Base-by-base conservation (phyloP, 2,797 vertebrate genomes). In the Arctocebus calabarensis region DNA sequence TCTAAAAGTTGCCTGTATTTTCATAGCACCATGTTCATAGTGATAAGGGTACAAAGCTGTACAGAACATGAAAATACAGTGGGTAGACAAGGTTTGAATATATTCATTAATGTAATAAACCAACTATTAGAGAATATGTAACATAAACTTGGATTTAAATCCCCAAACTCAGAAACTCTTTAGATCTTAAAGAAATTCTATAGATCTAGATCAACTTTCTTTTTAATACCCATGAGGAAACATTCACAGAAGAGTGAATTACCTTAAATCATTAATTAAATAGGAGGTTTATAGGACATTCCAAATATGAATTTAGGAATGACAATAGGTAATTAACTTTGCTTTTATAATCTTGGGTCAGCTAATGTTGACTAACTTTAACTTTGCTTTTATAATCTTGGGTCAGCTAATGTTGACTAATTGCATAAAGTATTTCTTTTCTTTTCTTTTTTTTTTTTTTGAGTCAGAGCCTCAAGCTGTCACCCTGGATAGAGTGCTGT, bases 341-440 rank as follows among this genome's bases (percentile, higher is more conserved):
- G 13, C 55, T 90, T 79, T 92, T 91, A 55, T 86, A 74, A 71
- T 89, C 29, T 93, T 96, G 25, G 29, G 82, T 87, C 52, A 84
- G 43, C 59, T 89, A 45, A 71, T n/a, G n/a, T n/a, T n/a, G n/a
- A n/a, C n/a, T n/a, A n/a, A n/a, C n/a, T n/a, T 84, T 92, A 91
- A 90, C 73, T 87, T 94, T 90, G 13, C 61, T 90, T 79, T 92
- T 91, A 55, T 86, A 74, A 71, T 89, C 29, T 93, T 96, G 25
- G 29, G 82, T 87, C 52, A 84, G 43, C 59, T 89, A 45, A 73
- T 62, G n/a, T 79, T 88, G 43, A 89, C 57, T 84, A 77, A 66
- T 66, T 93, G 40, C 19, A 94, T 64, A 37, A 89, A 59, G 32
- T 89, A 70, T 64, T 86, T 94, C n/a, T n/a, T n/a, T n/a, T n/a